Evolutionary conservation across 2,888 invertebrate genomes (phyloP).

Genomic region (Zootermopsis nevadensis): DNA sequence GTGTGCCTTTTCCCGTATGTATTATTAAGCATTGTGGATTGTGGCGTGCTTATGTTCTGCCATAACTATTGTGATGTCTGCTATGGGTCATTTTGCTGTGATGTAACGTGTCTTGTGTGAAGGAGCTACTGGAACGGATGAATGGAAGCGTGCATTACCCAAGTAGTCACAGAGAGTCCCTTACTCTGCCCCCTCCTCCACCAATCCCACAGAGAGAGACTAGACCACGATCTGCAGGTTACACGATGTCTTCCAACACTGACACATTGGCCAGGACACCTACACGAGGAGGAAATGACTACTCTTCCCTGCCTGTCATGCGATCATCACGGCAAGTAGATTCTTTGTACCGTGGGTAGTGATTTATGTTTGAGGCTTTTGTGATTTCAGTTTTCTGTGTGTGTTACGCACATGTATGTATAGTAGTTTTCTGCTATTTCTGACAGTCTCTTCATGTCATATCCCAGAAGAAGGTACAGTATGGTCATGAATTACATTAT

Average conservation of each 20-base stretch:
- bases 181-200: conserved; percentile 49
- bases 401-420: no score
- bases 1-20: no score
- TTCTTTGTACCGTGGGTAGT: not conserved
- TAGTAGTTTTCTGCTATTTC: no score
- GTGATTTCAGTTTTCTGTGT: no score
- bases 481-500: no score
- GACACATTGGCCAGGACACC: conserved; percentile 59
- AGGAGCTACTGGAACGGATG: conserved; percentile 54
- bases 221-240: conserved; percentile 53
- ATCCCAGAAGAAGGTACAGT: no score
- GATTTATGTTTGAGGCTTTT: no score
- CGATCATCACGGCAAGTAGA: conserved; percentile 60
- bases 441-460: no score
- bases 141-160: conserved; percentile 44
- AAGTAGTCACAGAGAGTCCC: conserved; percentile 37
- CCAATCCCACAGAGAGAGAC: conserved; percentile 54
- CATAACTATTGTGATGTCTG: not conserved
- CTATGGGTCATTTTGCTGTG: not conserved
- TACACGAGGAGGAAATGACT: conserved; percentile 62
- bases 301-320: conserved; percentile 64
- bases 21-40: no score
- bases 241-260: conserved; percentile 44
- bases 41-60: no score
- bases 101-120: conserved; percentile 17